These are phyloP conservation scores for Sminthurides aquaticus DNA, from an alignment of 2,888 invertebrate species.

Conservation along the genomic window DNA sequence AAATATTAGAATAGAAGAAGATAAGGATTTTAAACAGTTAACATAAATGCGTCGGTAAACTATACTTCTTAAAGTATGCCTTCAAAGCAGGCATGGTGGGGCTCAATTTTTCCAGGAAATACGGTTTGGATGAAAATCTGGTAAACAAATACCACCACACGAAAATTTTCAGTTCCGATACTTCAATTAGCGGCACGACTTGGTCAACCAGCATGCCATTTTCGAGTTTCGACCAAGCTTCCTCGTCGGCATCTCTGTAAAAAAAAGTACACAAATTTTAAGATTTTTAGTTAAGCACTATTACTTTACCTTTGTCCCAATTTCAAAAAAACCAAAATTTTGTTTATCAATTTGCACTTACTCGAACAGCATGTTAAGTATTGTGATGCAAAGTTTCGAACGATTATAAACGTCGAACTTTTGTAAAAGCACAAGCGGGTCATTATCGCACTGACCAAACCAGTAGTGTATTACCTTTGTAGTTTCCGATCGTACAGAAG, in stretches of 20 bases:
- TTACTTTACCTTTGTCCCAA: too few species aligned
- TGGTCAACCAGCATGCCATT: conserved; percentile 10
- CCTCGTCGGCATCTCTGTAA: conserved; percentile 17
- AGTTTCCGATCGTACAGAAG: conserved; percentile 14
- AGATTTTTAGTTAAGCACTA: not conserved
- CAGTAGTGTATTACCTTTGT: conserved; percentile 12
- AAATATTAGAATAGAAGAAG: not conserved
- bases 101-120: conserved; percentile 12
- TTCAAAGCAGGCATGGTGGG: conserved; percentile 3
- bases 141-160: conserved; percentile 23
- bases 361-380: conserved; percentile 15
- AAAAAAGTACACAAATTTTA: not conserved
- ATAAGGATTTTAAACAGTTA: not conserved
- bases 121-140: conserved; percentile 13
- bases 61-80: conserved; percentile 7
- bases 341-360: too few species aligned
- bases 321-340: too few species aligned
- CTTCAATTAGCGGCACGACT: conserved; percentile 9
- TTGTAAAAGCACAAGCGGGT: conserved; percentile 7
- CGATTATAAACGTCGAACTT: conserved; percentile 20
- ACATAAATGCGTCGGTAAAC: not conserved
- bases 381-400: conserved; percentile 12
- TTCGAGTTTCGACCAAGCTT: conserved; percentile 9
- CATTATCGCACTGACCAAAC: conserved; percentile 13
- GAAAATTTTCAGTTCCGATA: conserved; percentile 15